A percentile compares a stretch with the other conserved stretches of the same genome.
Conservation (phyloP, 2,797 vertebrate genomes). For the Sebastes steindachneri region DNA sequence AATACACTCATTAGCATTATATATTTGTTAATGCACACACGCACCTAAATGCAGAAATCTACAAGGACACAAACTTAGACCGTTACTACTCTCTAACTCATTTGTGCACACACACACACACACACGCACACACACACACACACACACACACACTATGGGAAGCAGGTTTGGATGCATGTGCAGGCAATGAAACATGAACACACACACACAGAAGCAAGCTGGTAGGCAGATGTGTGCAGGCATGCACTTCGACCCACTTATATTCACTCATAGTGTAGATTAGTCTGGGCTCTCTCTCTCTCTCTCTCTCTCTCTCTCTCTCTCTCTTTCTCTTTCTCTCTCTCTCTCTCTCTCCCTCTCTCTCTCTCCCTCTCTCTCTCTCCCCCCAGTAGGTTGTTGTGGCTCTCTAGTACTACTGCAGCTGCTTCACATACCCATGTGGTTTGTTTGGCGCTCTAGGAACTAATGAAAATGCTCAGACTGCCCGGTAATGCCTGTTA, state of each 20-base stretch:
- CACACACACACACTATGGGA: not conserved
- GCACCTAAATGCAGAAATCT: not conserved
- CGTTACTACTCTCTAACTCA: too few relatives aligned
- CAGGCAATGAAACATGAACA: not conserved
- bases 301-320: not conserved
- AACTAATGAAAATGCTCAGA: conserved; percentile 78
- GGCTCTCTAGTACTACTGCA: conserved; percentile 57
- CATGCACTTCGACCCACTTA: conserved; percentile 50
- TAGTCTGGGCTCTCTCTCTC: not conserved
- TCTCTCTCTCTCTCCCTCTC: not conserved
- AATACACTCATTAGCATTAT: not conserved
- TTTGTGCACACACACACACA: not conserved
- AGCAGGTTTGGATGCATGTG: not conserved
- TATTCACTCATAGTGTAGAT: conserved; percentile 30
- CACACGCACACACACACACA: not conserved
- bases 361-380: not conserved
- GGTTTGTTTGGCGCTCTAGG: conserved; percentile 63
- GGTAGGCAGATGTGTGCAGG: conserved; percentile 63
- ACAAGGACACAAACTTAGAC: not conserved
- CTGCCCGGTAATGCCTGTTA: conserved; percentile 67
- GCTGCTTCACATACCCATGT: conserved; percentile 69
- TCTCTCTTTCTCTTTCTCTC: not conserved
- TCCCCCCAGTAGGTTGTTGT: conserved; percentile 6
- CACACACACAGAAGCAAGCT: conserved; percentile 29
- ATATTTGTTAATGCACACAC: not conserved